Conservation (phyloP, 2,888 invertebrate genomes). For the Congeria kusceri region DNA sequence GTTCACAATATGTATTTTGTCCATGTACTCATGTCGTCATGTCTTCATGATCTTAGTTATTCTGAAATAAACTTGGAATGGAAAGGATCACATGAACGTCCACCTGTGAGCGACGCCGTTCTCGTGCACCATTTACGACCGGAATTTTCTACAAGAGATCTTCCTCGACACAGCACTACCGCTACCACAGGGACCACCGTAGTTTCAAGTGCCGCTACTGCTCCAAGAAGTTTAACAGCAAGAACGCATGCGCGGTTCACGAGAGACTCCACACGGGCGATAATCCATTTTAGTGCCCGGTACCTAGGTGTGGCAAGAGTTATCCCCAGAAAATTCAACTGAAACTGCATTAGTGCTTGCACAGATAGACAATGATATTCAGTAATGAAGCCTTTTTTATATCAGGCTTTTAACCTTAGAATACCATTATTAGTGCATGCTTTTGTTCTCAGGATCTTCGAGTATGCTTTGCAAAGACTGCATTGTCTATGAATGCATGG, state of each 20-base stretch:
- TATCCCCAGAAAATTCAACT: slow-evolving; percentile 65
- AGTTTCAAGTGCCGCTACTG: slow-evolving; percentile 49
- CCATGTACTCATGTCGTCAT: too few species aligned
- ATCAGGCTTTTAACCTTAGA: too few species aligned
- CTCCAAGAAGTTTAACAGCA: slow-evolving; percentile 57
- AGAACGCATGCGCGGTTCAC: slow-evolving; percentile 60
- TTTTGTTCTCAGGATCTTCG: too few species aligned
- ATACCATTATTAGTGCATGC: too few species aligned
- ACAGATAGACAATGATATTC: not conserved
- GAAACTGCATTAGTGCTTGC: slow-evolving; percentile 25
- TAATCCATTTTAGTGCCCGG: slow-evolving; percentile 50
- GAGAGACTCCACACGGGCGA: slow-evolving; percentile 61
- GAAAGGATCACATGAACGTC: slow-evolving; percentile 57
- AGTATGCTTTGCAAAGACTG: too few species aligned
- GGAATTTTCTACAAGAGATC: slow-evolving; percentile 56
- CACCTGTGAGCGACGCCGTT: slow-evolving; percentile 49
- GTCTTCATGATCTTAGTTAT: too few species aligned
- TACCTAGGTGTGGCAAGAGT: slow-evolving; percentile 50
- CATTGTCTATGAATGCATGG: too few species aligned
- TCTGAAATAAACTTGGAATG: too few species aligned
- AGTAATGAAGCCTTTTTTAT: too few species aligned
- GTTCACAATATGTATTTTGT: too few species aligned
- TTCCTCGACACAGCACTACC: slow-evolving; percentile 58
- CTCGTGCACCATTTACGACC: slow-evolving; percentile 47
- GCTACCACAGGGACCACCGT: slow-evolving; percentile 58